Conservation (phyloP, 2,797 vertebrate genomes). For the Micropoecilia bifurca region DNA sequence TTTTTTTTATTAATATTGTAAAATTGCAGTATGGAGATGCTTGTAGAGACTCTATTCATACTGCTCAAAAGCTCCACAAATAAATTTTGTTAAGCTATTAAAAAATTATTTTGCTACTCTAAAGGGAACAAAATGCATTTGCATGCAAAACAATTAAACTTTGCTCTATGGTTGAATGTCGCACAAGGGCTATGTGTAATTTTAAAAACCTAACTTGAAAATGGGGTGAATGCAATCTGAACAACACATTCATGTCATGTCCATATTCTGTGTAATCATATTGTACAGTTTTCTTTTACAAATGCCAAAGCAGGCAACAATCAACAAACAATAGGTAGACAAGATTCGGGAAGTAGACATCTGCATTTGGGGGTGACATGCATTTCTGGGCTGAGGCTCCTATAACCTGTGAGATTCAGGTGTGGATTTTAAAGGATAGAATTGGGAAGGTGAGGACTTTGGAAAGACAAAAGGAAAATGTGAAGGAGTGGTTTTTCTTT, state of each 20-base stretch:
- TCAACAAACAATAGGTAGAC: slow-evolving; percentile 78
- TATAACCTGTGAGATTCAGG: slow-evolving; percentile 45
- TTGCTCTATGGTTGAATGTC: not conserved
- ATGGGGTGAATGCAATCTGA: slow-evolving; percentile 52
- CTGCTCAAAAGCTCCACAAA: not conserved
- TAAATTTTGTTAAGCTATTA: not conserved
- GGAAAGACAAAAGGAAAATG: slow-evolving; percentile 59
- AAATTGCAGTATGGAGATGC: not conserved
- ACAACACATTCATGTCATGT: slow-evolving; percentile 42
- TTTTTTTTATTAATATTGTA: not conserved
- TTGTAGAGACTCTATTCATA: not conserved
- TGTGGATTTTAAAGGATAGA: slow-evolving; percentile 59
- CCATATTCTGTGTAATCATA: slow-evolving; percentile 26
- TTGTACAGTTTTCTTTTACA: not conserved
- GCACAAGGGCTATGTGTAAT: not conserved
- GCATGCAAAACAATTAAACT: not conserved
- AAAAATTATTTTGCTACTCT: not conserved
- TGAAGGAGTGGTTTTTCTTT: slow-evolving; percentile 53
- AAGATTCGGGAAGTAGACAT: slow-evolving; percentile 87
- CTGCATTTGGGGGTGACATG: slow-evolving; percentile 89
- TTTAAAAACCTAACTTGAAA: slow-evolving; percentile 7
- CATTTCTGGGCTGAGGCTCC: slow-evolving; percentile 52
- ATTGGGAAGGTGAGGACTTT: slow-evolving; percentile 66
- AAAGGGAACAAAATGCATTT: not conserved
- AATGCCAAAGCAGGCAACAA: slow-evolving; percentile 63